Evolutionary conservation across 2,797 vertebrate genomes (phyloP), one percentile per base, ranked within the genome.

Genomic region (Loris lydekkerianus): DNA sequence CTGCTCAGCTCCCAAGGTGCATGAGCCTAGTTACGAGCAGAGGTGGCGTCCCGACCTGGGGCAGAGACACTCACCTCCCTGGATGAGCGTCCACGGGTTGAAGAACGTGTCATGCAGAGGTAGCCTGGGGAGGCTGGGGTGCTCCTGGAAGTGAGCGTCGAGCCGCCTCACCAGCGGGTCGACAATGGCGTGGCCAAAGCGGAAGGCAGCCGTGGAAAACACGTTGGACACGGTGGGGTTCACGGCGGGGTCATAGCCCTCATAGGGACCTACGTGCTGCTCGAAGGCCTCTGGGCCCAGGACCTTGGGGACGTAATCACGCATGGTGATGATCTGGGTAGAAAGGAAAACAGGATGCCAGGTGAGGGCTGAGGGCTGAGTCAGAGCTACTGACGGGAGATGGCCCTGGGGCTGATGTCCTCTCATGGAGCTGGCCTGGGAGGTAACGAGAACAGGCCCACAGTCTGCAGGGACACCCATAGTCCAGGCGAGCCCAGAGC

Each of bases 181-280:
- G 76, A 99, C 98, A 3, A 99, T 99, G 75, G 98, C 98, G 0
- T 99, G 99, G 92, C 99, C 99, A 4, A 99, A 99, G 92, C 99
- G 99, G 98, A 99, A 99, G 7, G 99, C 99, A 0, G 99, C 99
- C 0, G 99, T 99, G 93, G 99, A 98, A 96, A 99, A 99, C 90
- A 99, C 96, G 0, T 99, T 99, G 92, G 99, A 99, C 77, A 99
- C 98, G 0, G 99, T 99, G 23, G 99, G 99, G 97, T 99, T 98
- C 69, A 98, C 21, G 0, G 97, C 95, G 40, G 98, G 97, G 97
- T 99, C 95, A 2, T 99, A 99, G 91, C 99, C 99, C 92, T 77
- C 9, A 67, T 99, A 99, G 77, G 95, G 95, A 34, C 99, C 99
- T 40, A 99, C 97, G 37, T 99, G 98, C 86, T 97, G 96, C 72